Conservation (phyloP, 2,888 invertebrate species). For the Leptothorax acervorum region DNA sequence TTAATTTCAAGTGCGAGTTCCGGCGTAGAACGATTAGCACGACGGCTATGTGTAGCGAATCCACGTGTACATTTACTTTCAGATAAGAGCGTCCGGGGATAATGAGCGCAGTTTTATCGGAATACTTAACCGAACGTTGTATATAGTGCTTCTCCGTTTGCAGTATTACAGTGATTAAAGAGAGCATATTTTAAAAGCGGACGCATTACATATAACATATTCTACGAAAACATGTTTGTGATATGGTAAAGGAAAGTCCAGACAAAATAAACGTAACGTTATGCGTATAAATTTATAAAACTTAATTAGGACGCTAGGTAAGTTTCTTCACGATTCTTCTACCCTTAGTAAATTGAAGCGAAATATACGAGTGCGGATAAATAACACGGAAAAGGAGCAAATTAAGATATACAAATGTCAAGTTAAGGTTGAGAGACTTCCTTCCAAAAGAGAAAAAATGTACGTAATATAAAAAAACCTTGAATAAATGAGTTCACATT, state of each 20-base stretch:
- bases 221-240: conserved; percentile 3
- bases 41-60: conserved; percentile 32
- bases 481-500: background rate
- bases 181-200: conserved; percentile 13
- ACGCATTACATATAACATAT: background rate
- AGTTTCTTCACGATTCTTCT: conserved; percentile 12
- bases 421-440: background rate
- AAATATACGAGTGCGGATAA: conserved; percentile 14
- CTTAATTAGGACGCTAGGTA: background rate
- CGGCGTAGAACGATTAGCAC: conserved; percentile 27
- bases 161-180: conserved; percentile 28
- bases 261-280: background rate
- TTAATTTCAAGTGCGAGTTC: conserved; percentile 28
- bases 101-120: conserved; percentile 51
- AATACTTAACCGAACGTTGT: conserved; percentile 52
- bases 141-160: conserved; percentile 27
- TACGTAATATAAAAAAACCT: background rate
- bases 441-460: background rate
- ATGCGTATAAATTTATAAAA: background rate
- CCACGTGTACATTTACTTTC: conserved; percentile 44
- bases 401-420: conserved; percentile 25
- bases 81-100: conserved; percentile 46
- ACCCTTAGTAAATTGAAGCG: background rate
- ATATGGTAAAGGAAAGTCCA: background rate
- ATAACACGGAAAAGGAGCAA: background rate